Evolutionary conservation across 53 echinoderm and acorn worm species (phyloP), one percentile per base, ranked within the genome.

Genomic region (Patiria pectinifera): DNA sequence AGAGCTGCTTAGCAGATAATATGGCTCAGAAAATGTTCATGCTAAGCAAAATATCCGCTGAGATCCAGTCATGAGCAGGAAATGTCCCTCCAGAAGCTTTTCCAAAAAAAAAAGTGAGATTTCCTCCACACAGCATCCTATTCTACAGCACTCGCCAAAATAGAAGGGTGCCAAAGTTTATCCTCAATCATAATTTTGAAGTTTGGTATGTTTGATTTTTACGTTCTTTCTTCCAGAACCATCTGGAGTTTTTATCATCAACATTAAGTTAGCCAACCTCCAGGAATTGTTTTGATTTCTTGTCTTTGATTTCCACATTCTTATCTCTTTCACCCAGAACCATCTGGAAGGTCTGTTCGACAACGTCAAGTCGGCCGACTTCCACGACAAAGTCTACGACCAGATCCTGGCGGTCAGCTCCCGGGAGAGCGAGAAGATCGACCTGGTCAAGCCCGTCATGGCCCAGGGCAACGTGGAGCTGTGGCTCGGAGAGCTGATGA

Each of bases 401-500:
- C 94, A 95, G 69, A 99, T 99, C 86, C 93, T 99, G 5, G 96
- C 95, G 0, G 88, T 99, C 91, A 95, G 90, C 75, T 99, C 99
- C 62, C 74, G 99, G 79, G 99, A 99, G 94, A 96, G 92, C 21
- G 99, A 99, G 92, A 97, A 95, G 93, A 99, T 99, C 80, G 99
- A 99, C 10, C 94, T 99, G 14, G 78, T 92, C 53, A 93, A 84
- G n/a, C 97, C 97, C 2, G 92, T 99, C 83, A 93, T 84, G 85
- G 99, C 99, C 48, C 99, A 99, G 99, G 99, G 99, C 75, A 99
- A 99, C 71, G 99, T 99, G 61, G 99, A 99, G 93, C 49, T 99
- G 76, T 99, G 99, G 99, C 95, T 99, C 4, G 96, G 99, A 35
- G 93, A 97, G 72, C 93, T 99, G 6, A 89, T 96, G 86, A 93